Conservation (phyloP, 1,140 invertebrate genomes). For the Chironomus tepperi region DNA sequence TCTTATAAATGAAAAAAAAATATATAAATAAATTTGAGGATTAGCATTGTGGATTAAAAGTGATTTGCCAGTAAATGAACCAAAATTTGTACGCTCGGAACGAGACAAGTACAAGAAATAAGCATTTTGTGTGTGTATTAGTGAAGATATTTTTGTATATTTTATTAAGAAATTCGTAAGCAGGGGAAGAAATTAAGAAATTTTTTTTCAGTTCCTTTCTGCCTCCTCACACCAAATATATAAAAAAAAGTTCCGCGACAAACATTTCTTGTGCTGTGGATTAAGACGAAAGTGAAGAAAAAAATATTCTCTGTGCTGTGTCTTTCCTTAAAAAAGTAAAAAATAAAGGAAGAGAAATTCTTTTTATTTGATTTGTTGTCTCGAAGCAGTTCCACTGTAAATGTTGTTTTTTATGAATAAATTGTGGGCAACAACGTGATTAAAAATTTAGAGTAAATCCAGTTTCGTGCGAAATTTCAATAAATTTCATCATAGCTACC, state of each 20-base stretch:
- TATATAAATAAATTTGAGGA: neutral
- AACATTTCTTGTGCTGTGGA: neutral
- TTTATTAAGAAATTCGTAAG: neutral
- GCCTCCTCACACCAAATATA: neutral
- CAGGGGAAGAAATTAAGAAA: neutral
- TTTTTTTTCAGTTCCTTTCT: neutral
- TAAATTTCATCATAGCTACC: no score
- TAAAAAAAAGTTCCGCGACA: neutral
- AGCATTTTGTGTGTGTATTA: slow-evolving; percentile 19
- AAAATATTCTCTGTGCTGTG: neutral
- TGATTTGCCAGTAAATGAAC: neutral
- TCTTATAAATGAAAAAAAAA: neutral
- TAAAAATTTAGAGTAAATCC: no score
- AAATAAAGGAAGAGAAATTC: neutral
- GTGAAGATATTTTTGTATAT: neutral
- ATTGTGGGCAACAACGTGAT: no score
- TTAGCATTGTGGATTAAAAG: slow-evolving; percentile 18
- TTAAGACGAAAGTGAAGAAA: neutral
- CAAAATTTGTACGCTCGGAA: neutral
- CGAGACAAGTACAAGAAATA: no score
- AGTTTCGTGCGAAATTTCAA: no score
- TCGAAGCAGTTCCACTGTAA: neutral
- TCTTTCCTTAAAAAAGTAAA: neutral
- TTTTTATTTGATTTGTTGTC: neutral
- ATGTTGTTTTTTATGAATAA: no score